These are phyloP conservation scores for Syrmaticus mikado DNA, from an alignment of 2,113 vertebrate genomes.

Conservation along the genomic window DNA sequence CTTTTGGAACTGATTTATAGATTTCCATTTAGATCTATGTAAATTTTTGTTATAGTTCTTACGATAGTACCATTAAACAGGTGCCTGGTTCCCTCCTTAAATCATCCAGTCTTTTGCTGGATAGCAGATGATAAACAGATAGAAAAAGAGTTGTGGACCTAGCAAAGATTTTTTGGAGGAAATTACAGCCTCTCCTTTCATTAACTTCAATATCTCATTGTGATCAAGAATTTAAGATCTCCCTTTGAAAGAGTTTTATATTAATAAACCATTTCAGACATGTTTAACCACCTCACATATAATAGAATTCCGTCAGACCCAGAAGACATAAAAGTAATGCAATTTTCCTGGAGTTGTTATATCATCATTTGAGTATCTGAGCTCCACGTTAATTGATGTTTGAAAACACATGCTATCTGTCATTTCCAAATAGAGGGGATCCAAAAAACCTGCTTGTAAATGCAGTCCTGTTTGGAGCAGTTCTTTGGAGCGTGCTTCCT, in stretches of 20 bases:
- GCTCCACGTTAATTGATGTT: conserved; percentile 19
- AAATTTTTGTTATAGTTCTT: neutral
- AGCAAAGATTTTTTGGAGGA: neutral
- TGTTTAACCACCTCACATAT: conserved; percentile 22
- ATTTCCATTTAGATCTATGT: conserved; percentile 1
- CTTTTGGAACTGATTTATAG: conserved; percentile 6
- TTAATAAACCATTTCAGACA: conserved; percentile 52
- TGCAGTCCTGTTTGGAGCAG: conserved; percentile 14
- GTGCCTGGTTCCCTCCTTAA: neutral
- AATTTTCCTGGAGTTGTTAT: conserved; percentile 16
- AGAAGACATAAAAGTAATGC: neutral
- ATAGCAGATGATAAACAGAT: neutral
- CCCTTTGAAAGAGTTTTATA: conserved; percentile 45
- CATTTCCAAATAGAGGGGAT: neutral
- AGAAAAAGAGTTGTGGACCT: neutral
- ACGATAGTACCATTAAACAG: neutral
- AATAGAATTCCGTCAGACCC: conserved; percentile 23
- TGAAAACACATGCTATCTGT: neutral
- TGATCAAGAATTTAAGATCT: conserved; percentile 50
- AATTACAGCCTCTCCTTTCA: neutral
- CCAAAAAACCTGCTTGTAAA: neutral
- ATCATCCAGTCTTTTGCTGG: neutral
- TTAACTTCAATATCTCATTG: neutral
- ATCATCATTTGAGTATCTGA: neutral
- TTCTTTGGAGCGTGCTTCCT: conserved; percentile 25